These are phyloP conservation scores for Neopelma chrysocephalum DNA, from an alignment of 2,797 vertebrate species.

Conservation along the genomic window DNA sequence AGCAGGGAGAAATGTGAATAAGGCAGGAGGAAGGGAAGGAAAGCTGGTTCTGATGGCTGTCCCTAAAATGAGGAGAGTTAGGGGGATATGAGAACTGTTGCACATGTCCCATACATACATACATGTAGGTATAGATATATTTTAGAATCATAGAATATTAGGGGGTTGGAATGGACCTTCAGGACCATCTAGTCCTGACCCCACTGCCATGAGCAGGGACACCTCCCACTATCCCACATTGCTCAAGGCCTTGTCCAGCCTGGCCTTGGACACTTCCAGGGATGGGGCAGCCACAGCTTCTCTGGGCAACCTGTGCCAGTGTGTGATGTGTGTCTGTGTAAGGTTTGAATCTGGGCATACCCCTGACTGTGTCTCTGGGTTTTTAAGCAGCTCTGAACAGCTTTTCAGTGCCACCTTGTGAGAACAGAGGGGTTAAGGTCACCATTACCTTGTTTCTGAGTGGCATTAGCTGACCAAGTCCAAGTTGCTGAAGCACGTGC, in stretches of 20 bases:
- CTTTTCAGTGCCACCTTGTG: not conserved
- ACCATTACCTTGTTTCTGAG: not conserved
- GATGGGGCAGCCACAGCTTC: not conserved
- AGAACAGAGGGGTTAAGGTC: not conserved
- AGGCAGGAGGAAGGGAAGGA: not conserved
- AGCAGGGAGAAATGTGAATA: not conserved
- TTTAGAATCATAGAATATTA: not conserved
- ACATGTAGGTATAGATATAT: accelerated
- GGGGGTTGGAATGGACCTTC: not conserved
- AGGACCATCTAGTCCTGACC: not conserved
- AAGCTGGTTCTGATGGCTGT: not conserved
- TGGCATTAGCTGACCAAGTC: not conserved
- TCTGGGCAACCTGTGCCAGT: not conserved
- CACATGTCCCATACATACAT: accelerated
- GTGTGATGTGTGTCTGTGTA: not conserved
- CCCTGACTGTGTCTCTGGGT: not conserved
- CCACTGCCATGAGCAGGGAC: not conserved
- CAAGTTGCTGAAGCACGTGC: accelerated
- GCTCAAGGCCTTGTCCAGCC: not conserved
- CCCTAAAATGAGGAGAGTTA: not conserved
- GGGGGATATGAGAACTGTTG: not conserved
- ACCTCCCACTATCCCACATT: not conserved
- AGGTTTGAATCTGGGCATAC: not conserved
- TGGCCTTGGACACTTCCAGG: not conserved
- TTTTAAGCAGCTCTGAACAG: not conserved